A percentile compares a stretch with the other conserved stretches of the same genome.
These are phyloP conservation scores for Sula dactylatra DNA, from an alignment of 2,113 vertebrate genomes.

Conservation along the genomic window DNA sequence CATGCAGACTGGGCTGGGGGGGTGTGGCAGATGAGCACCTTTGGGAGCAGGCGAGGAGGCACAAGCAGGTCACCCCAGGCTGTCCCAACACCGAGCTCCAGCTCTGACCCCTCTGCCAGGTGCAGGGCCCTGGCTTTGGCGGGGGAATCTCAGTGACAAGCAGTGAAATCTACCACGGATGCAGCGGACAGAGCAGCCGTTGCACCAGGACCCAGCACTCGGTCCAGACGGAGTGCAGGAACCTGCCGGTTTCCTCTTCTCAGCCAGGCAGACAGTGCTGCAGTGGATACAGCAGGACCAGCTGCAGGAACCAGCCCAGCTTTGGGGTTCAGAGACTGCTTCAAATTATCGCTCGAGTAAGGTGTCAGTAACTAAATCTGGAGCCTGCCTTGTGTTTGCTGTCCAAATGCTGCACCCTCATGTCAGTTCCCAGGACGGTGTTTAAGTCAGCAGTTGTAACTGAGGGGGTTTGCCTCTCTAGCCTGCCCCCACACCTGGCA, in stretches of 20 bases:
- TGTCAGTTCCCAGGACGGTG: background rate
- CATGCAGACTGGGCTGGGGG: background rate
- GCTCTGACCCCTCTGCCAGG: background rate
- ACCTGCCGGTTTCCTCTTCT: background rate
- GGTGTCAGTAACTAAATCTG: too few relatives aligned
- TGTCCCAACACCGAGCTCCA: background rate
- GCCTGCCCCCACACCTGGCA: background rate
- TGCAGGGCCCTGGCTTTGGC: background rate
- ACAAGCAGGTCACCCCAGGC: background rate
- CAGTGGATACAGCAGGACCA: background rate
- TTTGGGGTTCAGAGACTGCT: background rate
- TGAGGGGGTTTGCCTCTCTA: background rate
- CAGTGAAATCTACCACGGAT: background rate
- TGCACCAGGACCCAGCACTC: too few relatives aligned
- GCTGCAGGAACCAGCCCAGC: background rate
- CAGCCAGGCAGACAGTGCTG: background rate
- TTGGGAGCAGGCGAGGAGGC: background rate
- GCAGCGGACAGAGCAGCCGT: background rate
- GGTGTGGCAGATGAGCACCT: background rate
- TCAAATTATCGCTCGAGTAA: background rate
- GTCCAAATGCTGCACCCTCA: background rate
- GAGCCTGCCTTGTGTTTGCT: background rate
- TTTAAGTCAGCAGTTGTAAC: background rate
- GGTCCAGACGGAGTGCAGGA: background rate
- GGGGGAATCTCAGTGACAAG: fast-evolving